Evolutionary conservation across 2,113 vertebrate species (phyloP).

Genomic region (Pygoscelis adeliae): DNA sequence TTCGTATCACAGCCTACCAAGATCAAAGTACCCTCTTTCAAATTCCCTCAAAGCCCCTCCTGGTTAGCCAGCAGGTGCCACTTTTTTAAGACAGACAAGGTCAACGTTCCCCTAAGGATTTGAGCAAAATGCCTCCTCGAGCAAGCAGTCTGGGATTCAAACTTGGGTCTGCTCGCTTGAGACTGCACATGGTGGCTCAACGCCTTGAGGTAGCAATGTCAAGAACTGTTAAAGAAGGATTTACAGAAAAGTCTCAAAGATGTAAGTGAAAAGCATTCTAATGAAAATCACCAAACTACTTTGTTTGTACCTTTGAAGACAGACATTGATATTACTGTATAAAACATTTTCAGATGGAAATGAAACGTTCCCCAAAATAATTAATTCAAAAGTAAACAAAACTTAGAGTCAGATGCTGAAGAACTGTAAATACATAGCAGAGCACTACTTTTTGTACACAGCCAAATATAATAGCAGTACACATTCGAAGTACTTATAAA

Average conservation of each 20-base stretch:
- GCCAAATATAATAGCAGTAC: background rate
- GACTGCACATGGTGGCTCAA: conserved; percentile 5
- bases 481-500: background rate
- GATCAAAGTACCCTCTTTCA: background rate
- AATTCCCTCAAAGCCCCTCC: background rate
- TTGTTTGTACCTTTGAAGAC: background rate
- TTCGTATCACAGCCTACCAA: background rate
- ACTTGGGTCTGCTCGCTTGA: background rate
- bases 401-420: background rate
- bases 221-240: conserved; percentile 49
- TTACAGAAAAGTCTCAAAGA: background rate
- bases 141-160: background rate
- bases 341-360: background rate
- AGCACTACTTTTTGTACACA: background rate
- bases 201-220: conserved; percentile 22
- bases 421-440: background rate
- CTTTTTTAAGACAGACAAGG: conserved; percentile 34
- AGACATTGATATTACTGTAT: background rate
- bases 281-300: background rate
- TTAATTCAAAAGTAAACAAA: background rate
- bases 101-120: conserved; percentile 25
- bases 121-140: conserved; percentile 12
- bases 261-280: background rate
- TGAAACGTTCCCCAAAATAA: background rate
- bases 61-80: background rate